phyloP scores from a whole-genome alignment of 2,113 vertebrate species.

The Anoura caudifer region DNA sequence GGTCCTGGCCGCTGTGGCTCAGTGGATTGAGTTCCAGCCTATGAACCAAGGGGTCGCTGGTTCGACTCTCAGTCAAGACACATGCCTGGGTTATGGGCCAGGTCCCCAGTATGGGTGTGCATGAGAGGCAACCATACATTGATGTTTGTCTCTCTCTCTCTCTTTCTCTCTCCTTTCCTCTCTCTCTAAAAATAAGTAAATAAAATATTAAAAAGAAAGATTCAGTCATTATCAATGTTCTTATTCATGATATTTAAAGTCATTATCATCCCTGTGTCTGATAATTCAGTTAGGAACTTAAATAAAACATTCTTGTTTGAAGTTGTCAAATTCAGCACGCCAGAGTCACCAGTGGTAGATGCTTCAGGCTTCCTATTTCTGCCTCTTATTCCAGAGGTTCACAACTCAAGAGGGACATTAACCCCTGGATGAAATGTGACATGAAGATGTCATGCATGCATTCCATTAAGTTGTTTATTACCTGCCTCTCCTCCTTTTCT shows the following conservation, averaged over 20 bases:
- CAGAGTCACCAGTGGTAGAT: neutral
- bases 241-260: neutral
- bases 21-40: too few relatives aligned
- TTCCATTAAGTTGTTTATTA: neutral
- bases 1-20: too few relatives aligned
- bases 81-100: too few relatives aligned
- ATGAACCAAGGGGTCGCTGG: too few relatives aligned
- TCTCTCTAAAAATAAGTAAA: too few relatives aligned
- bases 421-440: neutral
- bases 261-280: neutral
- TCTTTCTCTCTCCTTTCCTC: too few relatives aligned
- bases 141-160: too few relatives aligned
- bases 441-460: neutral
- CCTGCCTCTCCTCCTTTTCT: neutral
- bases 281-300: neutral
- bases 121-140: too few relatives aligned
- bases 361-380: neutral
- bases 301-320: neutral
- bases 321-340: neutral
- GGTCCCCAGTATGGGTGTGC: too few relatives aligned
- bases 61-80: too few relatives aligned
- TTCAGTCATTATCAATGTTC: neutral
- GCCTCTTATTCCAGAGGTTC: neutral
- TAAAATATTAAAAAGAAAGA: too few relatives aligned
- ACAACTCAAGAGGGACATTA: conserved; percentile 24